These are phyloP conservation scores for Heliangelus exortis DNA, from an alignment of 2,797 vertebrate species.

Conservation along the genomic window DNA sequence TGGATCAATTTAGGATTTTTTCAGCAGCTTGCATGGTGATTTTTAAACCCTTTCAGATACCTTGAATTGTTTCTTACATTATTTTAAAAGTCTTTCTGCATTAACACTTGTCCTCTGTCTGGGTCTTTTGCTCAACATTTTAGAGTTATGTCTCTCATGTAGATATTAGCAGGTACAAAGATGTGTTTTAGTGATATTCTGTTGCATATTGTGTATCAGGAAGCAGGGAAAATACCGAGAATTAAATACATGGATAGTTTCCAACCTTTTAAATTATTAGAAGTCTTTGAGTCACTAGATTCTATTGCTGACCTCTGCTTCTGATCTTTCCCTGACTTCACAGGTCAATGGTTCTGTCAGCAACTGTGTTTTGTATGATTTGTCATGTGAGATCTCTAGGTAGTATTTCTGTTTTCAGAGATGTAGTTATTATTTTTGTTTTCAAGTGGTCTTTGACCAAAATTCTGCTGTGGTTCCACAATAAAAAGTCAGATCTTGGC, in stretches of 20 bases:
- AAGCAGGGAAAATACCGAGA: conserved; percentile 2
- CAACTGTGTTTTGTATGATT: neutral
- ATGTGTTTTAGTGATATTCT: conserved; percentile 35
- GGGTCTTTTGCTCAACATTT: conserved; percentile 33
- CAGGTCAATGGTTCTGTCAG: neutral
- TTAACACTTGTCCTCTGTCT: neutral
- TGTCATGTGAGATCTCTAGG: neutral
- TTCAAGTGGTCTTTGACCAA: neutral
- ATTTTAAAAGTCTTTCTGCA: neutral
- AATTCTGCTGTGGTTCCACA: neutral
- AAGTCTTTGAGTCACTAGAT: neutral
- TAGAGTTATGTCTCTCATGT: conserved; percentile 24
- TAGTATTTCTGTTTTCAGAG: neutral
- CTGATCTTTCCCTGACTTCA: neutral
- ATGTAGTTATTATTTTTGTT: neutral
- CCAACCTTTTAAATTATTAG: neutral
- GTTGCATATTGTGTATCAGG: neutral
- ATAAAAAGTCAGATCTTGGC: neutral
- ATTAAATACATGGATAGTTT: neutral
- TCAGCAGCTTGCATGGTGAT: neutral
- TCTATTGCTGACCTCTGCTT: conserved; percentile 12
- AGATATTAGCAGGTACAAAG: conserved; percentile 11
- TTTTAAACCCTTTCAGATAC: neutral
- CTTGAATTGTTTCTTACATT: neutral
- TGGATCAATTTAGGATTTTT: neutral